Conservation (phyloP, 2,113 vertebrate genomes). For the Rutilus rutilus region DNA sequence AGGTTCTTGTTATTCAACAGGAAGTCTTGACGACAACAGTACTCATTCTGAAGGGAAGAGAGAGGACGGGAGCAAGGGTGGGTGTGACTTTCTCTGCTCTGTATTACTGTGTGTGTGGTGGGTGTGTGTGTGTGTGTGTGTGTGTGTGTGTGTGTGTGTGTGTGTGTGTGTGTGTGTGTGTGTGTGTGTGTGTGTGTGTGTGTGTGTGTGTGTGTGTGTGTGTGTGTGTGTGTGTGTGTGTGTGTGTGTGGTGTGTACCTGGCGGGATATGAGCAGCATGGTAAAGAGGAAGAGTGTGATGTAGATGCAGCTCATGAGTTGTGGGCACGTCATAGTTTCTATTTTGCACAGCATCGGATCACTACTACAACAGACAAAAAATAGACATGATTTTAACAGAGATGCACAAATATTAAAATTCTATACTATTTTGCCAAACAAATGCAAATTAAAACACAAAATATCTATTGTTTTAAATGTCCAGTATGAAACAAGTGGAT, state of each 20-base stretch:
- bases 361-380: neutral
- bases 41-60: slow-evolving; percentile 82
- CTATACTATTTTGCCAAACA: neutral
- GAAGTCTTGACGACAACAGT: slow-evolving; percentile 90
- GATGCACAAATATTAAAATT: neutral
- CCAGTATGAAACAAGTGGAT: neutral
- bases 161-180: neutral
- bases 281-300: slow-evolving; percentile 90
- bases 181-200: neutral
- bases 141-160: neutral
- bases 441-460: neutral
- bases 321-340: slow-evolving; percentile 78
- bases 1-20: slow-evolving; percentile 95
- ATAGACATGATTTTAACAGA: neutral
- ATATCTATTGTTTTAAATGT: neutral
- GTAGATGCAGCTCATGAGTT: slow-evolving; percentile 84
- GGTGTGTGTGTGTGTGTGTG: neutral
- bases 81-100: neutral
- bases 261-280: slow-evolving; percentile 88
- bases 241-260: slow-evolving; percentile 74
- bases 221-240: neutral
- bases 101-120: neutral
- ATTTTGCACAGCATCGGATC: no score
- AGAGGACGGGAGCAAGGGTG: neutral
- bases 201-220: neutral